These are phyloP conservation scores for Malurus melanocephalus DNA, from an alignment of 2,113 vertebrate species.

Conservation along the genomic window DNA sequence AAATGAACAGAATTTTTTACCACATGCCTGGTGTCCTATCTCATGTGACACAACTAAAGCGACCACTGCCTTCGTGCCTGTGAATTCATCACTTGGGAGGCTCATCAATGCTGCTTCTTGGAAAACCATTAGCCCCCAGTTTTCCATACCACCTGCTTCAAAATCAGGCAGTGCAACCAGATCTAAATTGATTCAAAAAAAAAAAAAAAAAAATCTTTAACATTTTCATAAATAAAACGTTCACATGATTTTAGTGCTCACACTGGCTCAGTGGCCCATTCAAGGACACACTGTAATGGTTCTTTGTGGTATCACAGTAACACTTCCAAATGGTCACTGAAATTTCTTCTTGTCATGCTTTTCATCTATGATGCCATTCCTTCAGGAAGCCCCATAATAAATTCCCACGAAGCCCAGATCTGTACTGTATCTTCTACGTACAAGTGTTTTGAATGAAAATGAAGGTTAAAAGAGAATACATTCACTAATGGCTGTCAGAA, in stretches of 20 bases:
- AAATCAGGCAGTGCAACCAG: constrained; percentile 72
- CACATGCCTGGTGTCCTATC: constrained; percentile 80
- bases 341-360: neutral
- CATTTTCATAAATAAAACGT: neutral
- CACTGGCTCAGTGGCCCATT: neutral
- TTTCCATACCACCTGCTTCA: constrained; percentile 74
- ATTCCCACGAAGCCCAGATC: neutral
- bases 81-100: constrained; percentile 44
- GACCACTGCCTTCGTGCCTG: constrained; percentile 44
- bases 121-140: constrained; percentile 78
- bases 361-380: neutral
- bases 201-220: neutral
- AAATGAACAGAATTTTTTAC: constrained; percentile 60
- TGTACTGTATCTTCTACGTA: neutral
- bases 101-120: constrained; percentile 63
- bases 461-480: neutral
- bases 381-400: neutral
- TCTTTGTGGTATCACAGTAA: neutral
- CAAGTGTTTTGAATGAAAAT: neutral
- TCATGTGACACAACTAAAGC: constrained; percentile 71
- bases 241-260: neutral
- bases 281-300: neutral
- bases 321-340: neutral
- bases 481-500: neutral
- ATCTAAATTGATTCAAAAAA: constrained; percentile 67